Evolutionary conservation across 1,140 invertebrate species (phyloP), one percentile per base, ranked within the genome.

Genomic region (Drosophila tani): DNA sequence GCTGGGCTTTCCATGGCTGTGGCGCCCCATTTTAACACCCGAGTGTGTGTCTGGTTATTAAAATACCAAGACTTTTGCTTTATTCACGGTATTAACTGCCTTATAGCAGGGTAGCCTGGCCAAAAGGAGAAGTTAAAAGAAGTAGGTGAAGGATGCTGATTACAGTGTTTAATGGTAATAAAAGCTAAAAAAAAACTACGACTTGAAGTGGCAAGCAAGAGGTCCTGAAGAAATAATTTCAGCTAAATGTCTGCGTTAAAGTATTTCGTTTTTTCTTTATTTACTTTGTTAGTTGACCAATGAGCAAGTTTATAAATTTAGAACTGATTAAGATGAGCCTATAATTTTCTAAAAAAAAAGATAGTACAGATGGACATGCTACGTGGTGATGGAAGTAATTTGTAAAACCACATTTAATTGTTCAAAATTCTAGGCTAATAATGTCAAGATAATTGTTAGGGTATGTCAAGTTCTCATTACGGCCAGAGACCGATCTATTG

Each of bases 21-120:
- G 71, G 63, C 58, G 82, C 70, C 51, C 81, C 81, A 84, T 71
- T 80, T 82, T 71, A 77, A 71, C 62, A 64, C 64, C 58, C 49
- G 40, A 50, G 47, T 45, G n/a, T 74, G 68, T 82, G 68, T 82
- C 55, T 80, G 66, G 51, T 73, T 81, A 76, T 67, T 81, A 76
- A 73, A 76, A 75, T 47, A 43, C 51, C 60, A 73, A 58, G 76
- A 60, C 49, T 62, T 57, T 27, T 57, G 45, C 24, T 57, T 35
- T 32, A 79, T 64, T 45, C 46, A 45, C 60, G 59, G 57, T 17
- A 79, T 51, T 56, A 53, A 45, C 35, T 46, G 24, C 17, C 19
- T 60, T 40, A 21, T 21, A 14, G 29, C 47, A n/a, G 43, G 17
- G 19, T 43, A 47, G 27, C 12, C 19, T 21, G 6, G 27, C 29